A percentile compares a stretch with the other conserved stretches of the same genome.
Evolutionary conservation across 1,140 invertebrate species (phyloP).

Genomic region (Lepidotrigona ventralis): DNA sequence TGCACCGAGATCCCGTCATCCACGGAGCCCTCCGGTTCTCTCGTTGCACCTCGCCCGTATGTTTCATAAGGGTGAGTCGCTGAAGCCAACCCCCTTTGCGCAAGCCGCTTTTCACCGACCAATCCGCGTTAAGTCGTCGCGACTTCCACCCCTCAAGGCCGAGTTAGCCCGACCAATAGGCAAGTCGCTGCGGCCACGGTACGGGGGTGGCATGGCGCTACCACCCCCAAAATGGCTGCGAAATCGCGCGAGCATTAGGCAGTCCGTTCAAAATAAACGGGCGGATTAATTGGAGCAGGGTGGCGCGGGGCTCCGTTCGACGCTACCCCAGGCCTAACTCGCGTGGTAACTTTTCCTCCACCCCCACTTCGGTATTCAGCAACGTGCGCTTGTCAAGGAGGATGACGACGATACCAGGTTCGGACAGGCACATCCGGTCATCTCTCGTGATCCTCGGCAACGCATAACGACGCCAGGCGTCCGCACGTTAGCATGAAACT

Average conservation of each 20-base stretch:
- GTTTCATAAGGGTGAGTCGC: not conserved
- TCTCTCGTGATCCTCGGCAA: constrained; percentile 28
- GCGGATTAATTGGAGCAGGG: constrained; percentile 77
- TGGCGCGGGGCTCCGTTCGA: not conserved
- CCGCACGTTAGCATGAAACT: constrained; percentile 58
- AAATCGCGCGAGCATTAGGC: constrained; percentile 76
- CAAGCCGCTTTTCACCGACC: constrained; percentile 42
- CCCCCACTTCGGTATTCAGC: constrained; percentile 12
- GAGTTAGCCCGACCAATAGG: constrained; percentile 46
- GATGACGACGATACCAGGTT: constrained; percentile 31
- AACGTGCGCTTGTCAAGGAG: constrained; percentile 38
- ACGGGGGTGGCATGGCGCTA: constrained; percentile 52
- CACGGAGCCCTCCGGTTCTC: not conserved
- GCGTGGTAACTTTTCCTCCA: constrained; percentile 37
- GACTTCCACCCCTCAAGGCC: constrained; percentile 18
- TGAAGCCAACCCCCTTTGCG: constrained; percentile 37
- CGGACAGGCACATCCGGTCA: constrained; percentile 49
- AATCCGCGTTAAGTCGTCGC: constrained; percentile 44
- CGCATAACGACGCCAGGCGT: constrained; percentile 66
- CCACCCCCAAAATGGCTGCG: constrained; percentile 80
- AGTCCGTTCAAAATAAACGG: constrained; percentile 78
- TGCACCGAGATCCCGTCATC: constrained; percentile 36
- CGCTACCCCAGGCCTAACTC: constrained; percentile 24
- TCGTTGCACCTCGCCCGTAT: not conserved
- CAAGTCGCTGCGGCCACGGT: not conserved